Evolutionary conservation across 2,113 vertebrate species (phyloP).

Genomic region (Ascaphus truei): DNA sequence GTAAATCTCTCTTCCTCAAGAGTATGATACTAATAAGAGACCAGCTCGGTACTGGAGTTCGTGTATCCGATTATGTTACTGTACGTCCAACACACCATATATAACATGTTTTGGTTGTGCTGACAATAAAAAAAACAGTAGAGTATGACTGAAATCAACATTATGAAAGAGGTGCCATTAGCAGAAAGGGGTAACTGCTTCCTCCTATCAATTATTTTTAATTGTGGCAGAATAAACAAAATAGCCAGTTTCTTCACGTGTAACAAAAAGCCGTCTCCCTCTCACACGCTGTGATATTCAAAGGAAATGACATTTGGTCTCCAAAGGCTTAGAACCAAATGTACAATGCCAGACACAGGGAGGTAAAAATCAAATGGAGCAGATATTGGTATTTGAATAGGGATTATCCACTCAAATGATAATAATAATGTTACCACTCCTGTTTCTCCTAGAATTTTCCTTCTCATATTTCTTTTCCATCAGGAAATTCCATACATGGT

Average conservation of each 20-base stretch:
- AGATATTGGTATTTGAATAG: conserved; percentile 26
- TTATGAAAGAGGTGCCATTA: not conserved
- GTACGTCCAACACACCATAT: too few species aligned
- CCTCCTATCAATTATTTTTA: conserved; percentile 30
- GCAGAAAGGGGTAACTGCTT: not conserved
- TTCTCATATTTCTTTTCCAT: not conserved
- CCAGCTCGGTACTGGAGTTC: too few species aligned
- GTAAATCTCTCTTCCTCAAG: too few species aligned
- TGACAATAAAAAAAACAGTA: not conserved
- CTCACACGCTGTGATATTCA: conserved; percentile 17
- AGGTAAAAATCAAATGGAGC: conserved; percentile 6
- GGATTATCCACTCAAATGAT: conserved; percentile 12
- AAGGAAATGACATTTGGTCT: conserved; percentile 27
- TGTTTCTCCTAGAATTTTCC: not conserved
- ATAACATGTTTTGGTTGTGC: not conserved
- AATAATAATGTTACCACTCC: conserved; percentile 8
- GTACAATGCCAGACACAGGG: conserved; percentile 1
- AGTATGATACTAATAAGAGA: too few species aligned
- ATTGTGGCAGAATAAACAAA: conserved; percentile 29
- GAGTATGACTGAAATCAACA: not conserved
- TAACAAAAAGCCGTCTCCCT: conserved; percentile 4
- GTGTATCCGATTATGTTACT: too few species aligned
- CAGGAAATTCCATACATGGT: not conserved
- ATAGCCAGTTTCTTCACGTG: not conserved
- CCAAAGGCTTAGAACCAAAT: conserved; percentile 12